Conservation (phyloP, 2,888 invertebrate species). For the Willowsia nigromaculata region DNA sequence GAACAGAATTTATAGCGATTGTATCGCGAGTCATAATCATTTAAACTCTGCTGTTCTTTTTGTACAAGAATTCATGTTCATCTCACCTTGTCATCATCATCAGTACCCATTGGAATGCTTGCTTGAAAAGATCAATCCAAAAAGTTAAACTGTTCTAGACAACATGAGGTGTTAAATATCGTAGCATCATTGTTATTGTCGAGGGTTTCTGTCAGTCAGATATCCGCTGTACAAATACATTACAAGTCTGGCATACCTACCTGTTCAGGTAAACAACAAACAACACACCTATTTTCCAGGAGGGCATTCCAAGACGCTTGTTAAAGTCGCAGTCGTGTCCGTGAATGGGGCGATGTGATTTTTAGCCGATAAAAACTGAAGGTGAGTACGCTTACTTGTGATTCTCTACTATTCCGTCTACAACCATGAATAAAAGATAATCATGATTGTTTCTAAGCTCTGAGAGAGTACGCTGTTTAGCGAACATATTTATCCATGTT, state of each 20-base stretch:
- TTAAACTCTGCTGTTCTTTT: background rate
- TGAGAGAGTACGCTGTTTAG: background rate
- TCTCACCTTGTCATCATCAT: slow-evolving; percentile 30
- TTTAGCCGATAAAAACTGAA: background rate
- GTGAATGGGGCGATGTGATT: slow-evolving; percentile 17
- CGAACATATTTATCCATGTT: background rate
- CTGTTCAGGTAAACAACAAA: background rate
- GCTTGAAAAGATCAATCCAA: background rate
- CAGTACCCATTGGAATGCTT: background rate
- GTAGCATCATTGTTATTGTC: background rate
- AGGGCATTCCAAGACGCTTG: background rate
- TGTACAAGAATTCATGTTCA: background rate
- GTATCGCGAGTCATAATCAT: background rate
- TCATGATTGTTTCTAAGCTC: background rate
- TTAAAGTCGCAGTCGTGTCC: background rate
- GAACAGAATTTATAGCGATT: background rate
- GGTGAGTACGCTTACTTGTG: background rate
- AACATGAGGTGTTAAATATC: background rate
- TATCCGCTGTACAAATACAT: background rate
- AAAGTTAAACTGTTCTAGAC: background rate
- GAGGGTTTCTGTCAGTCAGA: background rate
- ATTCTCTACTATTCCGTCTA: background rate
- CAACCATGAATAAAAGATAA: background rate
- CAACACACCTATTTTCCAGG: slow-evolving; percentile 23
- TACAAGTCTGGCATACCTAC: no score